Conservation (phyloP, 2,888 invertebrate genomes). For the Timema podura region DNA sequence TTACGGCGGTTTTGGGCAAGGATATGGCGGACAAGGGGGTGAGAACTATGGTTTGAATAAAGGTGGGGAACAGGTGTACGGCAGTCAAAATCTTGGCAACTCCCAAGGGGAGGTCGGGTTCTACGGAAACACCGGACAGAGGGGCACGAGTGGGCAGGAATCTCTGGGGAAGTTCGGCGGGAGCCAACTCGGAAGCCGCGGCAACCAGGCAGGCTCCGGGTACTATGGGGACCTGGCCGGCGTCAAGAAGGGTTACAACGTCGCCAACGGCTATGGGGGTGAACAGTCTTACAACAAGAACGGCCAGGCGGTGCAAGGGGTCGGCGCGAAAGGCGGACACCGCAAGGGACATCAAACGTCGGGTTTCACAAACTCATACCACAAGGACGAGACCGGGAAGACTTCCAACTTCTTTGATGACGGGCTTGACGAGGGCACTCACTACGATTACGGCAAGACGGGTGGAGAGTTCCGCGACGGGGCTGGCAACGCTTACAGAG, state of each 20-base stretch:
- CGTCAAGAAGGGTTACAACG: slow-evolving; percentile 27
- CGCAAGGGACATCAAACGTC: slow-evolving; percentile 32
- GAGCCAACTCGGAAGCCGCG: slow-evolving; percentile 17
- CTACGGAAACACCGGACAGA: slow-evolving; percentile 25
- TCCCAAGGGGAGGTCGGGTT: slow-evolving; percentile 28
- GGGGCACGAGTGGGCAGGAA: slow-evolving; percentile 8
- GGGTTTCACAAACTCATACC: slow-evolving; percentile 34
- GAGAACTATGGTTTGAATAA: slow-evolving; percentile 17
- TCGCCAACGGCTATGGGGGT: slow-evolving; percentile 28
- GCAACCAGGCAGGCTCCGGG: slow-evolving; percentile 20
- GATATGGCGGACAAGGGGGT: neutral
- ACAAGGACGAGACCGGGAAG: slow-evolving; percentile 35
- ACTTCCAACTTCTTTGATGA: slow-evolving; percentile 34
- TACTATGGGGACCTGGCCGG: slow-evolving; percentile 24
- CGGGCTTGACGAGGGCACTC: slow-evolving; percentile 28
- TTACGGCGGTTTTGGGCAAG: neutral
- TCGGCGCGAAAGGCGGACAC: slow-evolving; percentile 29
- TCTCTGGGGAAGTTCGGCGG: neutral
- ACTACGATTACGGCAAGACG: slow-evolving; percentile 23
- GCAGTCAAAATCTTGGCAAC: slow-evolving; percentile 19
- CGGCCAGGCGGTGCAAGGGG: slow-evolving; percentile 24
- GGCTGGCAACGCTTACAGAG: slow-evolving; percentile 20
- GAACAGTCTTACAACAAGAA: slow-evolving; percentile 28
- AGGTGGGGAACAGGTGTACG: slow-evolving; percentile 15
- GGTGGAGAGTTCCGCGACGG: slow-evolving; percentile 23